Conservation (phyloP, 2,113 vertebrate species). For the Bungarus multicinctus region DNA sequence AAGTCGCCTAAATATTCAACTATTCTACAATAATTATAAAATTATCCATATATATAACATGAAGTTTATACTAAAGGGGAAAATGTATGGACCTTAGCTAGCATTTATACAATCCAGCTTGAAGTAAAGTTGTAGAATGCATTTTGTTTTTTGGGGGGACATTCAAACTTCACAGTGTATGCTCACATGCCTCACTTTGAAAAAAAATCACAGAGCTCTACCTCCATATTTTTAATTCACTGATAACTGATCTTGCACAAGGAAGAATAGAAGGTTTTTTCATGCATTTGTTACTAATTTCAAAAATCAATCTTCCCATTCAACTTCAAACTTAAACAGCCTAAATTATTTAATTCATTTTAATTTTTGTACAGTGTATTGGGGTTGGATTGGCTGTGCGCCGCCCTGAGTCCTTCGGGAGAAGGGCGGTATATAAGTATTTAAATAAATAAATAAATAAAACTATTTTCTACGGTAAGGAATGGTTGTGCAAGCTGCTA, state of each 20-base stretch:
- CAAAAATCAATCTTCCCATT: not conserved
- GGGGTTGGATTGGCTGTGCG: too few species aligned
- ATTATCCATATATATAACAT: not conserved
- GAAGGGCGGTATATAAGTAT: too few species aligned
- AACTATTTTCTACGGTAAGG: not conserved
- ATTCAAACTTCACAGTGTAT: not conserved
- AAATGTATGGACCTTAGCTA: not conserved
- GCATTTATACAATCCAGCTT: too few species aligned
- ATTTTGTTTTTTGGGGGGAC: not conserved
- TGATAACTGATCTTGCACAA: not conserved
- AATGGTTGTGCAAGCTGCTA: not conserved
- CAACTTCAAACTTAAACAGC: too few species aligned
- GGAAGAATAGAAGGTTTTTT: not conserved
- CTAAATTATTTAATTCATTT: too few species aligned
- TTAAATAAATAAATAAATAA: too few species aligned
- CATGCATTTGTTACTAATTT: not conserved
- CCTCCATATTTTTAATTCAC: not conserved
- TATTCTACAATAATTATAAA: too few species aligned
- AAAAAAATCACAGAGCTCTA: not conserved
- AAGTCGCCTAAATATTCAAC: too few species aligned
- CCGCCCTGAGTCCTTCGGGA: too few species aligned
- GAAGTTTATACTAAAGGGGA: not conserved
- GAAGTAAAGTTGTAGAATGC: not conserved
- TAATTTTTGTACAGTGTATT: too few species aligned
- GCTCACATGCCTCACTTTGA: not conserved